Evolutionary conservation across 2,113 vertebrate species (phyloP), one percentile per base, ranked within the genome.

Genomic region (Paedocypris sp.): DNA sequence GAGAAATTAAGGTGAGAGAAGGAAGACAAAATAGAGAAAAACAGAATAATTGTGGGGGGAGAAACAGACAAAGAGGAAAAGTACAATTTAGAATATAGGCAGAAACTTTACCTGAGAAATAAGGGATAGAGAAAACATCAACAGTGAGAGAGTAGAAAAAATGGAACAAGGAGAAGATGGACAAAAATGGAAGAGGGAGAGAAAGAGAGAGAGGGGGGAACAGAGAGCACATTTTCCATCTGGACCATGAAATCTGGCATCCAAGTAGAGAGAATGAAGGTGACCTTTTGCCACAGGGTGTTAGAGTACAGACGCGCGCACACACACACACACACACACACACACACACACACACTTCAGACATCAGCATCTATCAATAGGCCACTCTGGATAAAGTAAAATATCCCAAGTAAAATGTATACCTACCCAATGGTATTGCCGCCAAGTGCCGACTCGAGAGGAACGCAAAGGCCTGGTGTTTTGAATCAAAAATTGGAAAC

Each of bases 241-340:
- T 64, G 20, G 48, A 69, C 57, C 41, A 25, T 39, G 18, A 31
- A 53, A 54, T 69, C 48, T 62, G 38, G 48, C 60, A 43, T 56
- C 15, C 41, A 35, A 62, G 4, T 16, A 56, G 32, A 69, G 22
- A 48, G 45, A 64, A 48, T 64, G 19, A 64, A 60, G 61, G 48
- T 48, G 61, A 53, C 48, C 33, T 8, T 7, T 46, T 52, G 53
- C 31, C 43, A 50, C 8, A 62, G 32, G 23, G 39, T 11, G n/a
- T 5, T n/a, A n/a, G n/a, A n/a, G n/a, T n/a, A n/a, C n/a, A n/a
- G n/a, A 42, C 12, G 28, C 15, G 20, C 26, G 7, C 13, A 51
- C 31, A 47, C 28, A 63, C 18, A 35, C 43, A 46, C 59, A 61
- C 61, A 61, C 13, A 51, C 19, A 28, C 45, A 60, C 47, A 38